Percentiles rank a stretch among this genome's conserved stretches.
Conservation (phyloP, 2,888 invertebrate species). For the Nomada ferruginata region DNA sequence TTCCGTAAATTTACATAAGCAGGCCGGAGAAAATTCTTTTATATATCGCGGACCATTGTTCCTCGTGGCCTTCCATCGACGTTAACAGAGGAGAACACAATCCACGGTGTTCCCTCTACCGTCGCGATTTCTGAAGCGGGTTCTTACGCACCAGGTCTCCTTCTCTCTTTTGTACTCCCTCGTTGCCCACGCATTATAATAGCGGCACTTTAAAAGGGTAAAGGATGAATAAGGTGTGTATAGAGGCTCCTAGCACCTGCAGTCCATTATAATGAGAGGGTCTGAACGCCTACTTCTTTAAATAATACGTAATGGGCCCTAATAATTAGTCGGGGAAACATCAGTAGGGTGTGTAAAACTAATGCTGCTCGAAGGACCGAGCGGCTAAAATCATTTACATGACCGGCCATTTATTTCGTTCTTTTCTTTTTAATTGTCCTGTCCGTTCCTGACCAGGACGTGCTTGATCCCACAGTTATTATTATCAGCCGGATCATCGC, state of each 20-base stretch:
- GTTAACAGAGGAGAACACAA: constrained; percentile 64
- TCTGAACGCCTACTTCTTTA: constrained; percentile 71
- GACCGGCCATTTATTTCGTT: constrained; percentile 67
- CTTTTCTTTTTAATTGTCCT: constrained; percentile 68
- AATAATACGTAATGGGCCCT: constrained; percentile 76
- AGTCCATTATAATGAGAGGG: constrained; percentile 73
- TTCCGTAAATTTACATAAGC: constrained; percentile 54
- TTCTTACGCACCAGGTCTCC: constrained; percentile 51
- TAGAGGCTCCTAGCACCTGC: constrained; percentile 75
- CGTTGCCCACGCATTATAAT: constrained; percentile 69
- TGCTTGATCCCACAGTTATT: constrained; percentile 50
- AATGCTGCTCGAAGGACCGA: constrained; percentile 60
- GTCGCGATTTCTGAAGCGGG: constrained; percentile 63
- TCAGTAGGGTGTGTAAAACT: constrained; percentile 67
- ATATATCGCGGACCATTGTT: constrained; percentile 66
- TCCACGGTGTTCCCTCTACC: constrained; percentile 54
- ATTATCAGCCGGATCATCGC: constrained; percentile 55
- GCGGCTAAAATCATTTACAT: constrained; percentile 69
- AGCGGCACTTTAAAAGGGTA: constrained; percentile 71
- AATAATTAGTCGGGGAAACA: constrained; percentile 73
- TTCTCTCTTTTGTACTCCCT: constrained; percentile 21
- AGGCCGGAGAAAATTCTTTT: constrained; percentile 53
- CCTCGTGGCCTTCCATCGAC: constrained; percentile 61
- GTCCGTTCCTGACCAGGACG: constrained; percentile 24
- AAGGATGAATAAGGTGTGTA: constrained; percentile 71